Evolutionary conservation across 2,888 invertebrate species (phyloP).

Genomic region (Neocrepidodera transversa): DNA sequence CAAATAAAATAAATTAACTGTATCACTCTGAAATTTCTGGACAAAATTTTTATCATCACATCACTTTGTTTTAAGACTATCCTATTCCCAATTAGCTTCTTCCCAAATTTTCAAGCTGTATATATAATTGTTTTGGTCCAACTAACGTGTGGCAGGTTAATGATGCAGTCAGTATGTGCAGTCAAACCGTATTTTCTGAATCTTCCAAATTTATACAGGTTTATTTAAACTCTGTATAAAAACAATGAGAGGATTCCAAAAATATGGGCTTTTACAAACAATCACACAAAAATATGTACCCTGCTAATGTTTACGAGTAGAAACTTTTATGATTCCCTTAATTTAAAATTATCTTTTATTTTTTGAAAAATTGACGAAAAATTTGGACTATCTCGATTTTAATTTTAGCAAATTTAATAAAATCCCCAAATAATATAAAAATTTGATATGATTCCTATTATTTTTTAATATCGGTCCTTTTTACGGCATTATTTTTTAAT

Average conservation of each 20-base stretch:
- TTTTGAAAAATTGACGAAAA: background rate
- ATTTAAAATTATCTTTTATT: background rate
- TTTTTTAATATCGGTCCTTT: slow-evolving; percentile 29
- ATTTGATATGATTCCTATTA: slow-evolving; percentile 32
- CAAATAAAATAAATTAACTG: background rate
- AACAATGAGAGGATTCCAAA: too few relatives aligned
- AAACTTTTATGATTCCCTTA: slow-evolving; percentile 35
- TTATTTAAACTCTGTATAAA: too few relatives aligned
- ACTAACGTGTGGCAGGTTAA: slow-evolving; percentile 57
- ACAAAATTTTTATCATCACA: slow-evolving; percentile 30
- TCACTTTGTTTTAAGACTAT: slow-evolving; percentile 4
- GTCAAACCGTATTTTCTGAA: slow-evolving; percentile 53
- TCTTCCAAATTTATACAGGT: too few relatives aligned
- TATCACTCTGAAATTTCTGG: slow-evolving; percentile 16
- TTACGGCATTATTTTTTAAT: slow-evolving; percentile 6
- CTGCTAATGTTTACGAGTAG: slow-evolving; percentile 53
- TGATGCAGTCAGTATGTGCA: slow-evolving; percentile 55
- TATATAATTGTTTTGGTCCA: slow-evolving; percentile 52
- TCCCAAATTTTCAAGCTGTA: slow-evolving; percentile 38
- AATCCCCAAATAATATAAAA: slow-evolving; percentile 13
- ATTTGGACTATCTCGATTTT: background rate
- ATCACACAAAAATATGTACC: slow-evolving; percentile 53
- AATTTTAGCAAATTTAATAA: slow-evolving; percentile 24
- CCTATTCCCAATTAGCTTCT: slow-evolving; percentile 12
- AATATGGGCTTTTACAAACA: slow-evolving; percentile 53